Conservation (phyloP, 2,113 vertebrate genomes). For the Crocuta crocuta region DNA sequence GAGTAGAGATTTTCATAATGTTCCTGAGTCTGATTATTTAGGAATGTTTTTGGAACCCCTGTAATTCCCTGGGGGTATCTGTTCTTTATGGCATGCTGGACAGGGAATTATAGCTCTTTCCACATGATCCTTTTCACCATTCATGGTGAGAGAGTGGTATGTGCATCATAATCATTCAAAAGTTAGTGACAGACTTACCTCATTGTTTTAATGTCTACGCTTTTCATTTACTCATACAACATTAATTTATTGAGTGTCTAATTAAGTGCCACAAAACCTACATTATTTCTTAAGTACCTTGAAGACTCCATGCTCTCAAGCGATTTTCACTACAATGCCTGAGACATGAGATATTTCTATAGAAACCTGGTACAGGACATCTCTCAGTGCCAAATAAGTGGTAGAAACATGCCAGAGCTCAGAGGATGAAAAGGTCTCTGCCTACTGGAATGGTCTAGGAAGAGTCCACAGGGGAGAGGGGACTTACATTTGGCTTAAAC, state of each 20-base stretch:
- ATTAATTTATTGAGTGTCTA: background rate
- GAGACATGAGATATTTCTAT: background rate
- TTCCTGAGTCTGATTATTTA: background rate
- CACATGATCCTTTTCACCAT: background rate
- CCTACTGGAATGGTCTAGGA: background rate
- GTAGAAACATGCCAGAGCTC: background rate
- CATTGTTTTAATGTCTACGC: background rate
- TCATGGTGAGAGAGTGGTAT: background rate
- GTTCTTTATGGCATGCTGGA: background rate
- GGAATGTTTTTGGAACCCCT: background rate
- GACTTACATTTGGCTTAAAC: background rate
- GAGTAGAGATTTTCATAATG: background rate
- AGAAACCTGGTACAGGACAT: background rate
- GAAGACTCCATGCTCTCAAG: background rate
- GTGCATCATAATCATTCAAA: background rate
- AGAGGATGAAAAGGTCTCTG: background rate
- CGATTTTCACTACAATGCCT: background rate
- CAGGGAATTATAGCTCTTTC: background rate
- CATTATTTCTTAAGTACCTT: conserved; percentile 3
- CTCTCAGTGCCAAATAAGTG: background rate
- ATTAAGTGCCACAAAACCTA: background rate
- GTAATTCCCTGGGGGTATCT: background rate
- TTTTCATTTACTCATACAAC: background rate
- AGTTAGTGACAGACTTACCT: background rate
- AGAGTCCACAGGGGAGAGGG: background rate